A percentile compares a stretch with the other conserved stretches of the same genome.
These are phyloP conservation scores for Chouioia cunea DNA, from an alignment of 2,888 invertebrate species.

Conservation along the genomic window DNA sequence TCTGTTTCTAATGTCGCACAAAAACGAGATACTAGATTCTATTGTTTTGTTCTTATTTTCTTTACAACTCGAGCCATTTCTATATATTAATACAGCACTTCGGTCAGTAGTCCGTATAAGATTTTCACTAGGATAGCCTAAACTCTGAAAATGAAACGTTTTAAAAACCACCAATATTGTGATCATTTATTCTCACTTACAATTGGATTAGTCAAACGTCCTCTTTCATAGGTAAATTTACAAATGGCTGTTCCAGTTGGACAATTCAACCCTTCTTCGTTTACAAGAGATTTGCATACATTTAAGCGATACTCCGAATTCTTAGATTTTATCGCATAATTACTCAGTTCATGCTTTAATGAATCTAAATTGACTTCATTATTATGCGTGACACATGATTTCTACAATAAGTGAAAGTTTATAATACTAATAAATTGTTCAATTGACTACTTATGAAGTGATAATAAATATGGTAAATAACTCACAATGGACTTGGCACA, in stretches of 20 bases:
- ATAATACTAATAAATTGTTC: no score
- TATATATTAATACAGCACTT: not conserved
- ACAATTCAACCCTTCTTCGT: not conserved
- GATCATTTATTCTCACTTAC: constrained; percentile 2
- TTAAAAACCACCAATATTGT: not conserved
- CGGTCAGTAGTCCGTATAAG: not conserved
- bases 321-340: constrained; percentile 7
- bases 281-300: constrained; percentile 16
- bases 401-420: no score
- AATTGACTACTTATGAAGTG: no score
- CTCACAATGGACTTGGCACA: not conserved
- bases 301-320: constrained; percentile 5
- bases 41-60: constrained; percentile 1
- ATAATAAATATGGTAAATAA: not conserved
- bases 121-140: constrained; percentile 16
- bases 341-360: not conserved
- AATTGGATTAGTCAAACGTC: not conserved
- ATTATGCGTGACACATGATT: not conserved
- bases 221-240: not conserved
- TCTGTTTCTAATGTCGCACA: not conserved
- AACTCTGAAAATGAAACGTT: constrained; percentile 5
- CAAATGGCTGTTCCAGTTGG: constrained; percentile 8
- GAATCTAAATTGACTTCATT: constrained; percentile 12
- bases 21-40: constrained; percentile 7
- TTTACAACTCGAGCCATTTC: constrained; percentile 14